Evolutionary conservation across 1,140 invertebrate species (phyloP).

Genomic region (Batillaria attramentaria): DNA sequence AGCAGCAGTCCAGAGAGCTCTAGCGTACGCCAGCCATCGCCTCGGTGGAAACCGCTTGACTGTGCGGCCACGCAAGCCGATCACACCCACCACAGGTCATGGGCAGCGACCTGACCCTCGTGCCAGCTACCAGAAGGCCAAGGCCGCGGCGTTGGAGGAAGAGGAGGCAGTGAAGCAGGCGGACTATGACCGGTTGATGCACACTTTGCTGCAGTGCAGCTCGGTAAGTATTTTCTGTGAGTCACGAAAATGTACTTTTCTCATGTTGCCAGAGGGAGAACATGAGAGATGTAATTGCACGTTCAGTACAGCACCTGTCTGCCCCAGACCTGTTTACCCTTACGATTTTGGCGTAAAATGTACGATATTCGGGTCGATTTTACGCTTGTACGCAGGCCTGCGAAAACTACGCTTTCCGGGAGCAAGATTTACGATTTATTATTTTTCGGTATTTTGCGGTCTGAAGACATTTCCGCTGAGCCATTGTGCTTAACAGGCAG

Average conservation of each 20-base stretch:
- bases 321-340: too few relatives aligned
- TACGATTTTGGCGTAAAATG: too few relatives aligned
- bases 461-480: too few relatives aligned
- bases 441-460: too few relatives aligned
- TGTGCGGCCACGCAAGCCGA: slow-evolving; percentile 20
- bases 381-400: neutral
- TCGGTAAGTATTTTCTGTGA: slow-evolving; percentile 3
- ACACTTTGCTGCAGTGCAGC: neutral
- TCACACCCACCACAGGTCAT: neutral
- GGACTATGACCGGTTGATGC: slow-evolving; percentile 20
- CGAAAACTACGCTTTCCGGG: too few relatives aligned
- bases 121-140: neutral
- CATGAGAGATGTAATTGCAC: neutral
- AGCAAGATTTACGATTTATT: too few relatives aligned
- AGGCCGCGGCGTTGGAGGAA: slow-evolving; percentile 2
- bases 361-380: neutral
- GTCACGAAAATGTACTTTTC: neutral
- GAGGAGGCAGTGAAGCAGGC: slow-evolving; percentile 6
- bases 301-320: neutral
- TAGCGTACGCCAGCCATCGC: slow-evolving; percentile 8
- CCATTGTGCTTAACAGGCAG: too few relatives aligned
- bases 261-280: too few relatives aligned
- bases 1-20: slow-evolving; percentile 20
- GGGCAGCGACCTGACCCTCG: neutral
- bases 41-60: neutral